A percentile compares a stretch with the other conserved stretches of the same genome.
Conservation (phyloP, 1,140 invertebrate genomes). For the Lordiphosa clarofinis region DNA sequence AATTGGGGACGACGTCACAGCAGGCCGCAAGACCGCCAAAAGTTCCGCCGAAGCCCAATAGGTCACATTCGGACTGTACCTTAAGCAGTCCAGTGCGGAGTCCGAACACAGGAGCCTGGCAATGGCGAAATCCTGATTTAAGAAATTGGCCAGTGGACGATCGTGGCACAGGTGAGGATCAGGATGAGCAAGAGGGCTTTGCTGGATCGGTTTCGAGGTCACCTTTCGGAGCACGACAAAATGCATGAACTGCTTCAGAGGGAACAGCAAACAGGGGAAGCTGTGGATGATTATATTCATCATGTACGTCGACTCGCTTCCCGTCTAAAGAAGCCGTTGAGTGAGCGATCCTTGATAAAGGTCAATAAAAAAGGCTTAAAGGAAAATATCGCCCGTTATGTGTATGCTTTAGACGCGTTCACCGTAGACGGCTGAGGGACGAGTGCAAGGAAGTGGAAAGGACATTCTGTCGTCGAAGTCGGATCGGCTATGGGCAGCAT, state of each 20-base stretch:
- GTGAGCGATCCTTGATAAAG: not conserved
- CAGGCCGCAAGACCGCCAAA: too few relatives aligned
- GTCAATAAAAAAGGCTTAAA: not conserved
- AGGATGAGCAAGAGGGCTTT: too few relatives aligned
- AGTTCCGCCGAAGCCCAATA: too few relatives aligned
- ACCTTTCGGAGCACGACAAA: not conserved
- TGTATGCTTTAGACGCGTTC: not conserved
- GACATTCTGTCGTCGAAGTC: not conserved
- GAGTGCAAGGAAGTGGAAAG: not conserved
- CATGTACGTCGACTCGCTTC: too few relatives aligned
- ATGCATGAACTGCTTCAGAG: not conserved
- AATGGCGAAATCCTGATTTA: too few relatives aligned
- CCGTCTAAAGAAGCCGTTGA: not conserved
- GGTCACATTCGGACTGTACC: too few relatives aligned
- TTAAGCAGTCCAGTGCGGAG: too few relatives aligned
- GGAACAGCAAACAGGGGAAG: not conserved
- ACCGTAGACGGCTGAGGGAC: not conserved
- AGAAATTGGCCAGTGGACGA: too few relatives aligned
- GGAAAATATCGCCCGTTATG: not conserved
- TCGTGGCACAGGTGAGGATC: too few relatives aligned
- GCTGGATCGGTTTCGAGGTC: not conserved
- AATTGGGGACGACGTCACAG: too few relatives aligned
- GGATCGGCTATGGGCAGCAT: too few relatives aligned
- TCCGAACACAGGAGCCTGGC: too few relatives aligned
- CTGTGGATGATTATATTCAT: not conserved